Conservation (phyloP, 2,888 invertebrate genomes). For the Callinectes sapidus region DNA sequence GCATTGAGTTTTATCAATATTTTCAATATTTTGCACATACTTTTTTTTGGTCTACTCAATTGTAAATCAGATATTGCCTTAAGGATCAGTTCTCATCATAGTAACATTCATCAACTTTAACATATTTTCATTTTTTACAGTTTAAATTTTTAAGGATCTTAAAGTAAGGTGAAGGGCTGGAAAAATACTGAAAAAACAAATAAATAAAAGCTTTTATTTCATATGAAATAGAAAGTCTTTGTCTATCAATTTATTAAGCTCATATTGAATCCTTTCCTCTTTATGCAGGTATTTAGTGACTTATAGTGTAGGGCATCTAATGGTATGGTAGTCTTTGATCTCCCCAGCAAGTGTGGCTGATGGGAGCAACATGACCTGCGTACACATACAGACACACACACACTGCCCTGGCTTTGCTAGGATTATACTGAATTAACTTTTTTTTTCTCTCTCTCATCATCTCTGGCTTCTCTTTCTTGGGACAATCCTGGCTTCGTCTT, state of each 20-base stretch:
- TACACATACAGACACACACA: conserved; percentile 14
- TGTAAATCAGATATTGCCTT: not conserved
- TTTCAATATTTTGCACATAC: not conserved
- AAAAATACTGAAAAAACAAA: not conserved
- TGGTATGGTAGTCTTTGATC: not conserved
- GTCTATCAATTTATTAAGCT: not conserved
- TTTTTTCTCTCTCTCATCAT: conserved; percentile 4
- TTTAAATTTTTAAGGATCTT: not conserved
- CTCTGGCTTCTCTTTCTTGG: conserved; percentile 34
- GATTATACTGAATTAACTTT: conserved; percentile 19
- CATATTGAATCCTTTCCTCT: not conserved
- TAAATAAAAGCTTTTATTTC: not conserved
- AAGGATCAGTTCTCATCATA: not conserved
- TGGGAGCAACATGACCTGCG: conserved; percentile 9
- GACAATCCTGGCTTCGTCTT: conserved; percentile 34
- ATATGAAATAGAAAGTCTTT: not conserved
- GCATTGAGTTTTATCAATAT: not conserved
- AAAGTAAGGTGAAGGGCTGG: not conserved
- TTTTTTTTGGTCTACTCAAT: not conserved
- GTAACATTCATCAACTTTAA: not conserved
- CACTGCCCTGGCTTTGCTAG: conserved; percentile 15
- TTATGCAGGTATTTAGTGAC: not conserved
- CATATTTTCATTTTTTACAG: not conserved
- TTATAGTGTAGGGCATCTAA: not conserved
- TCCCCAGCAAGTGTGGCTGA: conserved; percentile 7